Evolutionary conservation across 2,113 vertebrate genomes (phyloP), one percentile per base, ranked within the genome.

Genomic region (Brachirus orientalis): DNA sequence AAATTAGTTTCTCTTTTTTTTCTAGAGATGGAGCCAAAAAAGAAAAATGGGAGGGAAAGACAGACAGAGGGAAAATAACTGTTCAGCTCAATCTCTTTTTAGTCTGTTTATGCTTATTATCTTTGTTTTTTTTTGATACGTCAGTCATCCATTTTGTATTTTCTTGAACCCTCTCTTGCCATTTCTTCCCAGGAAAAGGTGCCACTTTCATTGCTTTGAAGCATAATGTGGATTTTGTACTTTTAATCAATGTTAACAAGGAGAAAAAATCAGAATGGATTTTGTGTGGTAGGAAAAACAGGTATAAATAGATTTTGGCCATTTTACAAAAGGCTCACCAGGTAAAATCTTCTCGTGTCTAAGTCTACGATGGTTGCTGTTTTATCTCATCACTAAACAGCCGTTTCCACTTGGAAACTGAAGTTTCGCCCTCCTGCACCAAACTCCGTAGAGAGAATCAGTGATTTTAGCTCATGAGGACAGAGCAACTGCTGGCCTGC

Each of bases 1-100:
- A 90, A 91, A 92, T 92, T 75, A 84, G 90, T 85, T 79, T 85
- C 63, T 64, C 28, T 60, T 51, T 59, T 75, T 77, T 75, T 64
- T 48, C 53, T 43, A 53, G 45, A 50, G 51, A 61, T 11, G 40
- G 66, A 76, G 66, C 75, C 74, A 57, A 83, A 86, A 84, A 79
- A 62, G 74, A 86, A 86, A 71, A 63, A 86, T 56, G 72, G 53
- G 17, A 51, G 38, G 17, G 14, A 64, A n/a, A 60, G 43, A 71
- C 38, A 55, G 20, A 47, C n/a, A n/a, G n/a, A n/a, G n/a, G n/a
- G n/a, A n/a, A n/a, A n/a, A n/a, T n/a, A n/a, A n/a, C 19, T 28
- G 3, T 28, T 28, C 28, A 28, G 28, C 28, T 28, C 67, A 64
- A 58, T 80, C 6, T 48, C 51, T 44, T 46, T 53, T 16, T 8